Conservation (phyloP, 2,113 vertebrate species). For the Oenanthe oenanthe region DNA sequence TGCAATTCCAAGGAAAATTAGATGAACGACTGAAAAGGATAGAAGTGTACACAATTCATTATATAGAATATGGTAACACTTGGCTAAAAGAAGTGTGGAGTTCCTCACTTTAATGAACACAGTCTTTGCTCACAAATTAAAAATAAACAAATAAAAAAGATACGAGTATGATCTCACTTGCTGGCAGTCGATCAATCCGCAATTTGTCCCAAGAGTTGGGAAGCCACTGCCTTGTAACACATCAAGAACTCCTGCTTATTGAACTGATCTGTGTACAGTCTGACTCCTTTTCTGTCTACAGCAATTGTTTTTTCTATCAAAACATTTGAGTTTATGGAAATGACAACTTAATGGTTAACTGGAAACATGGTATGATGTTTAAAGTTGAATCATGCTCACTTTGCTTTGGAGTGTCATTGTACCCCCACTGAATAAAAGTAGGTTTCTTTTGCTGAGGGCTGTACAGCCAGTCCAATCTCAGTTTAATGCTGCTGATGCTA, state of each 20-base stretch:
- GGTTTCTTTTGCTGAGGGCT: not conserved
- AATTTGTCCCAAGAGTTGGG: slow-evolving; percentile 51
- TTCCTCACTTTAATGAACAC: slow-evolving; percentile 57
- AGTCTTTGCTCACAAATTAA: slow-evolving; percentile 64
- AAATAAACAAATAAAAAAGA: slow-evolving; percentile 71
- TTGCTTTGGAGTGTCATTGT: not conserved
- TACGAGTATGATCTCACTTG: not conserved
- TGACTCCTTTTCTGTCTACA: not conserved
- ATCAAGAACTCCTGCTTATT: not conserved
- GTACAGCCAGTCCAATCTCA: not conserved
- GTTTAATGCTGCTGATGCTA: not conserved
- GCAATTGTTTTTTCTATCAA: slow-evolving; percentile 26
- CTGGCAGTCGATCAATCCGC: slow-evolving; percentile 47
- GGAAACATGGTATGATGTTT: not conserved
- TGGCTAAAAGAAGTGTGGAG: slow-evolving; percentile 23
- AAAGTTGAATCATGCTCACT: not conserved
- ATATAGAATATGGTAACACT: slow-evolving; percentile 26
- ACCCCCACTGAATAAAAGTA: not conserved
- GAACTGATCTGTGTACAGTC: not conserved
- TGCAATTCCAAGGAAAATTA: slow-evolving; percentile 48
- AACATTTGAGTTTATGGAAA: slow-evolving; percentile 26
- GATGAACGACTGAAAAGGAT: not conserved
- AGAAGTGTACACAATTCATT: slow-evolving; percentile 3
- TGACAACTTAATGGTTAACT: not conserved
- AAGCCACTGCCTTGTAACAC: slow-evolving; percentile 30